These are phyloP conservation scores for Peromyscus melanophrys DNA, from an alignment of 2,797 vertebrate species.

Conservation along the genomic window DNA sequence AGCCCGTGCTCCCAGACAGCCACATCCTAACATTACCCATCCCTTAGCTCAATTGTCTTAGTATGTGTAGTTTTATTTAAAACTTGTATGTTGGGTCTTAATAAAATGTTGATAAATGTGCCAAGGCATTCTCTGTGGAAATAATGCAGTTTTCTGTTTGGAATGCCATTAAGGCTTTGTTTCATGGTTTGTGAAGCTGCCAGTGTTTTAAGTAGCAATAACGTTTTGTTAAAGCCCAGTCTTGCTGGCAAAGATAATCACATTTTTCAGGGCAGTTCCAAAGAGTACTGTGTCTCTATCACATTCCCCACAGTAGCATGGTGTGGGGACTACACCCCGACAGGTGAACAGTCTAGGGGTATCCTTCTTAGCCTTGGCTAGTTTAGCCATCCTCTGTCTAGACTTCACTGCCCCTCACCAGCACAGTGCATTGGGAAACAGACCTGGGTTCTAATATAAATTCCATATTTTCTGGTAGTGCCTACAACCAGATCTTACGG, in stretches of 20 bases:
- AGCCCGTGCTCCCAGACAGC: not conserved
- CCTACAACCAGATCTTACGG: not conserved
- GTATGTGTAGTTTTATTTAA: slow-evolving; percentile 72
- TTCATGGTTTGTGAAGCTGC: slow-evolving; percentile 46
- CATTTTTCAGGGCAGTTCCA: slow-evolving; percentile 33
- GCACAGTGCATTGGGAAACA: not conserved
- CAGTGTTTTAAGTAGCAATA: slow-evolving; percentile 64
- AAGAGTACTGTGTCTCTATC: not conserved
- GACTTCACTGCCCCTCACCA: not conserved
- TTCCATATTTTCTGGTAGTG: not conserved
- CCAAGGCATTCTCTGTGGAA: slow-evolving; percentile 51
- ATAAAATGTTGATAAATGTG: slow-evolving; percentile 68
- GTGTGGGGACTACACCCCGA: not conserved
- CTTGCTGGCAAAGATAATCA: not conserved
- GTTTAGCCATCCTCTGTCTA: not conserved
- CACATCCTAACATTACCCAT: not conserved
- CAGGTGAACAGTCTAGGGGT: not conserved
- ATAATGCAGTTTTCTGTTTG: slow-evolving; percentile 71
- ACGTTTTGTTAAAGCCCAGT: slow-evolving; percentile 50
- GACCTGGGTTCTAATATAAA: not conserved
- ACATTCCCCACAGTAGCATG: not conserved
- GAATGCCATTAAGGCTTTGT: slow-evolving; percentile 69
- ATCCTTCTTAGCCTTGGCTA: not conserved
- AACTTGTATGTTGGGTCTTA: slow-evolving; percentile 58
- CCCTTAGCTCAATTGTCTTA: slow-evolving; percentile 51